Evolutionary conservation across 2,888 invertebrate genomes (phyloP), one percentile per base, ranked within the genome.

Genomic region (Callimorpha dominula): DNA sequence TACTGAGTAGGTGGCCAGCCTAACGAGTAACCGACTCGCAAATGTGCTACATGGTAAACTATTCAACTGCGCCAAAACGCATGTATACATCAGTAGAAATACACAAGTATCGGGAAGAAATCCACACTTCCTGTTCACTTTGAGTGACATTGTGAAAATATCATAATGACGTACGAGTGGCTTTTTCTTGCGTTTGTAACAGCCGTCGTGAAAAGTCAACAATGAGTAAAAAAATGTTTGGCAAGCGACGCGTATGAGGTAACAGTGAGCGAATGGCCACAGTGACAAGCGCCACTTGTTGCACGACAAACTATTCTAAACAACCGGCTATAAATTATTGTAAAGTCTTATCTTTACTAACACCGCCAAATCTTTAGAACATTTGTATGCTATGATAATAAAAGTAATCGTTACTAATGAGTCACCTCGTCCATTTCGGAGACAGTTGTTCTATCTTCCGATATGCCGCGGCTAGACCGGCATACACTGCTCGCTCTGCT

Each of bases 341-440:
- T 81, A 31, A 86, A 89, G 79, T 78, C 80, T 84, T 87, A 86
- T 88, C 83, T 88, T 87, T 81, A 86, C 81, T 83, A 86, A 78
- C 76, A 85, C 84, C 83, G 80, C 83, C 74, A 86, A 87, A 80
- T 81, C 77, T 85, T 87, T 83, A 73, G 75, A 85, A 82, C 75
- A 78, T 50, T 40, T 65, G 40, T 76, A 83, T 75, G 73, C 75
- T 79, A 85, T 82, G 72, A 85, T 80, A 78, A 76, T 82, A 82
- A 79, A 82, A 81, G 70, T 79, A 80, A 78, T 79, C 72, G 76
- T 83, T 84, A 87, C 60, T 31, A 73, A 54, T 88, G 86, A 91
- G 90, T 78, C 94, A 97, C 97, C 96, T 97, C 97, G 84, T 97
- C 97, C 90, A 95, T 94, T 90, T 97, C 97, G 78, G 97, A 97